Percentiles rank a stretch among this genome's conserved stretches.
Evolutionary conservation across 1,140 invertebrate genomes (phyloP).

Genomic region (Cotesia glomerata): DNA sequence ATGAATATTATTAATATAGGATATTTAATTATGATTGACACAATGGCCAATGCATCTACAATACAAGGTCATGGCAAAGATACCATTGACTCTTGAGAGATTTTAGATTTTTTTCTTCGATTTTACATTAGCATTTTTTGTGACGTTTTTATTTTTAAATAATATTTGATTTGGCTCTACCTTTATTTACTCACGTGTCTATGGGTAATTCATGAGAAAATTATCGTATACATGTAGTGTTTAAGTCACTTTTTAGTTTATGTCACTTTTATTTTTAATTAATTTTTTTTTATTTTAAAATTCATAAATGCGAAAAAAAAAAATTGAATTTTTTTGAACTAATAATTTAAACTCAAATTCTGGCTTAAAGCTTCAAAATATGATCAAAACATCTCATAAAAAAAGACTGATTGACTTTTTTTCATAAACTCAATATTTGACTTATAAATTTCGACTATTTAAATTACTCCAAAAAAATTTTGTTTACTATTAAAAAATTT

Average conservation of each 20-base stretch:
- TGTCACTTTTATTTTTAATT: not conserved
- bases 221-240: too few species aligned
- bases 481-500: not conserved
- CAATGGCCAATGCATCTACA: not conserved
- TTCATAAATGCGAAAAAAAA: too few species aligned
- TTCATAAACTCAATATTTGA: too few species aligned
- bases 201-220: conserved; percentile 31
- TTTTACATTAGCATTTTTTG: conserved; percentile 31
- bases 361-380: too few species aligned
- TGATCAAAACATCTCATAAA: too few species aligned
- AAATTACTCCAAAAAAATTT: too few species aligned
- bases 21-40: conserved; percentile 6
- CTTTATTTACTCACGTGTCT: conserved; percentile 28
- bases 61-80: conserved; percentile 19
- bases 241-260: not conserved
- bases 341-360: too few species aligned
- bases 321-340: too few species aligned
- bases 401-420: too few species aligned
- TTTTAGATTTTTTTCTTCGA: not conserved
- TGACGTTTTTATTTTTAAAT: conserved; percentile 32
- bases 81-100: conserved; percentile 3
- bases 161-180: conserved; percentile 35
- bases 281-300: not conserved
- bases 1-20: not conserved
- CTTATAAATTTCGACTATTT: too few species aligned